Percentiles rank a stretch among this genome's conserved stretches.
Conservation (phyloP, 2,797 vertebrate species). For the Bradypus variegatus region DNA sequence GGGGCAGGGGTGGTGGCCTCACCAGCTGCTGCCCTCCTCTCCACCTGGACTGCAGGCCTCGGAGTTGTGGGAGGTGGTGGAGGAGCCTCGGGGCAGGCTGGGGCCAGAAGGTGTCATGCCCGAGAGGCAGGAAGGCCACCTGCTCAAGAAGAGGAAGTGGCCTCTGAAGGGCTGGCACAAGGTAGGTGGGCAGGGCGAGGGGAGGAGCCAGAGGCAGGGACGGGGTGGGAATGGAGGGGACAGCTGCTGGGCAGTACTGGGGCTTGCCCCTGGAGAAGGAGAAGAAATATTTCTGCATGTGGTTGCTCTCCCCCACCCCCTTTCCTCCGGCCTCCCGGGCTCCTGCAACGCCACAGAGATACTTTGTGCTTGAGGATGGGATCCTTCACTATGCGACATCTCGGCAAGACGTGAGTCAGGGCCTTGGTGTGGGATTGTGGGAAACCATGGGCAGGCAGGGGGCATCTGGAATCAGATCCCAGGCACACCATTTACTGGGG, state of each 20-base stretch:
- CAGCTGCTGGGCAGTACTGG: background rate
- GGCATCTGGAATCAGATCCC: background rate
- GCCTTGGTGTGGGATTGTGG: background rate
- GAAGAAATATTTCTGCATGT: background rate
- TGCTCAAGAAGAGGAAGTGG: slow-evolving; percentile 94
- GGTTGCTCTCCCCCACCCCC: background rate
- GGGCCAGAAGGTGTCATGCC: slow-evolving; percentile 55
- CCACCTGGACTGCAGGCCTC: slow-evolving; percentile 73
- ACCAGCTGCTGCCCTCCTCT: fast-evolving
- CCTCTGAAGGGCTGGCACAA: slow-evolving; percentile 96
- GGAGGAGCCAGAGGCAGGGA: background rate
- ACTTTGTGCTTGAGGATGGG: slow-evolving; percentile 87
- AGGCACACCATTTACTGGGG: background rate
- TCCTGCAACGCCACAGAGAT: slow-evolving; percentile 76
- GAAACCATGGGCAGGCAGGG: background rate
- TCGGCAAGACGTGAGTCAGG: slow-evolving; percentile 84
- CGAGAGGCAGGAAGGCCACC: slow-evolving; percentile 85
- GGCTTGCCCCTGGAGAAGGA: background rate
- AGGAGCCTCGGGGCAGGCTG: slow-evolving; percentile 72
- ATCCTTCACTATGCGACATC: slow-evolving; percentile 86
- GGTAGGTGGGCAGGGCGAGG: slow-evolving; percentile 68
- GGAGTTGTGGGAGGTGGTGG: slow-evolving; percentile 92
- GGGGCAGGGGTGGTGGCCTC: background rate
- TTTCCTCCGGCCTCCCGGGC: background rate
- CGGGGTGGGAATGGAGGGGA: background rate